Base-by-base conservation (phyloP, 2,797 vertebrate genomes). In the Thripadectes ignobilis region DNA sequence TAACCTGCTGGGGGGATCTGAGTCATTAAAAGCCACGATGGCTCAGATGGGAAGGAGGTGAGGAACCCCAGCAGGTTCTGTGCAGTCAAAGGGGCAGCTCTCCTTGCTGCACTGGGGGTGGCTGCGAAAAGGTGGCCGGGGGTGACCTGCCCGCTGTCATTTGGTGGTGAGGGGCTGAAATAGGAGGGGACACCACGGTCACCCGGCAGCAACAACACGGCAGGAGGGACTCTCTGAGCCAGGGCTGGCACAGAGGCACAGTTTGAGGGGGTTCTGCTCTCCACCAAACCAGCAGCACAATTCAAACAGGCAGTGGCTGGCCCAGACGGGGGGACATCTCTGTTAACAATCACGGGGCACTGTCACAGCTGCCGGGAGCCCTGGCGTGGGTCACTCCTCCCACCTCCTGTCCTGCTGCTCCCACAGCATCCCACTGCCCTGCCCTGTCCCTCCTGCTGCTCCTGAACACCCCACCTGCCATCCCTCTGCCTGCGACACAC, bases 401-500 rank as follows among this genome's bases (percentile, higher is more conserved):
- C 21, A 34, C 5, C 22, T 57, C 34, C 59, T 52, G 13, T 57
- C 38, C 59, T 20, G 10, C 41, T 61, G 41, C 41, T 57, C 38
- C 43, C 43, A 43, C 43, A 19, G 15, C 54, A 79, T 36, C 58
- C 52, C 23, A 6, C 34, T 1, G 1, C 41, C 45, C 57, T 19
- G 41, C 41, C 52, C 57, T 46, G 10, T 11, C 26, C 26, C 22
- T 55, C 24, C 3, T 29, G 7, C 15, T 16, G 19, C 10, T 41
- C 41, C 68, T 83, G 48, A 30, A n/a, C 67, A 84, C 20, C n/a
- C 26, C 39, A 39, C 43, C 34, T 55, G 16, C 18, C 46, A 27
- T n/a, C 0, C 0, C 18, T 18, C 36, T 16, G 4, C 13, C n/a
- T 54, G 26, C 14, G 26, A 26, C 36, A 17, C 59, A 62, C 24